phyloP scores from a whole-genome alignment of 2,888 invertebrate species.

The Eustalomyia histrio region DNA sequence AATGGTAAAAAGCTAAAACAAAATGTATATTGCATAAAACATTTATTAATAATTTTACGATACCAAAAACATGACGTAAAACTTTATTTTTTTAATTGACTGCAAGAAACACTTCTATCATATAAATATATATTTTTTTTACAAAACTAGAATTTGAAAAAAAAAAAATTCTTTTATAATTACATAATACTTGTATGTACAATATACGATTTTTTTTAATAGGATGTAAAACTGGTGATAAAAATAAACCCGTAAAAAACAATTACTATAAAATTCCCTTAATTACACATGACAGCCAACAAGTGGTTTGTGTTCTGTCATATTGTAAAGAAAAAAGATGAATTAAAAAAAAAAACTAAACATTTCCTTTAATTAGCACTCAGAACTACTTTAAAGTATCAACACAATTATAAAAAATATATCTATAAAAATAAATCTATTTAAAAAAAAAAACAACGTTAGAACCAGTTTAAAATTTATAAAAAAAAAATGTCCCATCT shows the following conservation, averaged over 20 bases:
- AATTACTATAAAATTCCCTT: slow-evolving; percentile 17
- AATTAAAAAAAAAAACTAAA: slow-evolving; percentile 2
- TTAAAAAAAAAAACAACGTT: slow-evolving; percentile 19
- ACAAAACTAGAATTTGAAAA: background rate
- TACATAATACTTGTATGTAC: background rate
- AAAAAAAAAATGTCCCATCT: background rate
- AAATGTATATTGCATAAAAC: too few species aligned
- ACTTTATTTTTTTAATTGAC: background rate
- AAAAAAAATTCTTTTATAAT: background rate
- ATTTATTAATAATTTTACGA: too few species aligned
- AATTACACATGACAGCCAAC: slow-evolving; percentile 53
- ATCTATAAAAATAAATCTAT: slow-evolving; percentile 16
- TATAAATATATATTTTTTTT: background rate
- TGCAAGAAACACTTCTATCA: background rate
- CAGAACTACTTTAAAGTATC: slow-evolving; percentile 28
- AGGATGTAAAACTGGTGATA: background rate
- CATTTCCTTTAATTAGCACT: slow-evolving; percentile 39
- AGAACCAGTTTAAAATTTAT: slow-evolving; percentile 17
- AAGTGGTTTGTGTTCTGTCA: slow-evolving; percentile 17
- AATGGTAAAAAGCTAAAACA: background rate
- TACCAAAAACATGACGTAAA: background rate
- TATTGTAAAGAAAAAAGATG: slow-evolving; percentile 3
- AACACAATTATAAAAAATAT: slow-evolving; percentile 14
- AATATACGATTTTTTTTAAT: background rate
- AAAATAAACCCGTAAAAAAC: slow-evolving; percentile 9